phyloP scores from a whole-genome alignment of 2,888 invertebrate genomes.

The Xylophagus ater region DNA sequence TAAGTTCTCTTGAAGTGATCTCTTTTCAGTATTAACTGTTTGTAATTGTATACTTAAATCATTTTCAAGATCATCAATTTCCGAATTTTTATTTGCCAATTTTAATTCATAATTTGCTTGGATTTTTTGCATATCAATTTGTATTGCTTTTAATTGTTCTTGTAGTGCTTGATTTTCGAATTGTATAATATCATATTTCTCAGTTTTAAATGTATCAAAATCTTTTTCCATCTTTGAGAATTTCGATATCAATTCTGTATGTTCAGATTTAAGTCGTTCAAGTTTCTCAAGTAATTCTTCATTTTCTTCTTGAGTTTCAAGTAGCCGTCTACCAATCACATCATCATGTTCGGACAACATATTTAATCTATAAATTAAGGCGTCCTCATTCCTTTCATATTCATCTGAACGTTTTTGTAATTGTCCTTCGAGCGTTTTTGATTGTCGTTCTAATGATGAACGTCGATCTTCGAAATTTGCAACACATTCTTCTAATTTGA shows the following conservation, averaged over 20 bases:
- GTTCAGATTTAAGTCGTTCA: slow-evolving; percentile 40
- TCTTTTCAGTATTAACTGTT: slow-evolving; percentile 27
- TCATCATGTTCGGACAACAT: slow-evolving; percentile 52
- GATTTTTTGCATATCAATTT: slow-evolving; percentile 41
- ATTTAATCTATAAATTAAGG: slow-evolving; percentile 49
- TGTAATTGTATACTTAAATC: slow-evolving; percentile 40
- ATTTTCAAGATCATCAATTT: slow-evolving; percentile 42
- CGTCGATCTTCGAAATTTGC: slow-evolving; percentile 50
- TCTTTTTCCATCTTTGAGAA: slow-evolving; percentile 39
- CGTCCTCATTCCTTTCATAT: slow-evolving; percentile 50
- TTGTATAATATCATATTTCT: slow-evolving; percentile 38
- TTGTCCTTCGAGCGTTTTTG: slow-evolving; percentile 49
- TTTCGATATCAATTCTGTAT: slow-evolving; percentile 36
- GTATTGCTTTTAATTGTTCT: slow-evolving; percentile 39
- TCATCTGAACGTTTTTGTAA: slow-evolving; percentile 50
- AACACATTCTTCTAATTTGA: slow-evolving; percentile 55
- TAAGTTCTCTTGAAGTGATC: slow-evolving; percentile 46
- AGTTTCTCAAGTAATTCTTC: slow-evolving; percentile 41
- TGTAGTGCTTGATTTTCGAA: slow-evolving; percentile 25
- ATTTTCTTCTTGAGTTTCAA: slow-evolving; percentile 46
- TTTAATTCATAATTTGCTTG: slow-evolving; percentile 38
- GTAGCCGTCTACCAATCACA: slow-evolving; percentile 46
- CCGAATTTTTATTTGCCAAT: slow-evolving; percentile 35
- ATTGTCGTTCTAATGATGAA: slow-evolving; percentile 48
- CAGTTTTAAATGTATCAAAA: slow-evolving; percentile 32